Base-by-base conservation (phyloP, 2,888 invertebrate species). In the Mechanitis messenoides region DNA sequence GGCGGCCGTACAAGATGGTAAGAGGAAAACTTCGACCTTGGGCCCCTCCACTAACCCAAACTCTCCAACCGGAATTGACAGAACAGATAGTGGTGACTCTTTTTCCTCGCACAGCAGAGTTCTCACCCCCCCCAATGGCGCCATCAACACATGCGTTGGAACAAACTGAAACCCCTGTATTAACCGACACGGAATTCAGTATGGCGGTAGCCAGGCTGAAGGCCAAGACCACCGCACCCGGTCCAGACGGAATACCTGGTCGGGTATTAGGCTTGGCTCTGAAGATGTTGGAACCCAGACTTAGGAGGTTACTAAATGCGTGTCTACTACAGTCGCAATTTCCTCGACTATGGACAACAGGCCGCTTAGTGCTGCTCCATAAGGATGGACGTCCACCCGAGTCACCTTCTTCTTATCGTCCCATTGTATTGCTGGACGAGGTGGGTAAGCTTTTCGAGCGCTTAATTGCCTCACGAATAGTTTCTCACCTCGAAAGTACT, bases 391-490 rank as follows among this genome's bases (percentile, higher is more conserved):
- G 61, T 7, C 33, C 61, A 0, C 20, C 33, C 0, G 63, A 63
- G 1, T 64, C 61, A 3, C 66, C 67, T 2, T 62, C 64, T 1
- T 65, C 64, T 2, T 69, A 64, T 38, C 62, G 68, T 1, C 67
- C 68, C 3, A 67, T 68, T 11, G 61, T 63, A 9, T 20, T 70
- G 31, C 59, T 69, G 45, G 66, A 68, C 11, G 68, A 71, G 58
- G 54, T 47, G 1, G 64, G 66, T 5, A 72, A 72, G 50, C 33
- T 69, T 0, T 66, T 70, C 46, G 70, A 70, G 53, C 45, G 66
- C n/a, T n/a, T n/a, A n/a, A n/a, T n/a, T n/a, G n/a, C n/a, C n/a
- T n/a, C n/a, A n/a, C n/a, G n/a, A n/a, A n/a, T n/a, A n/a, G n/a
- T n/a, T n/a, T n/a, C n/a, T n/a, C n/a, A n/a, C n/a, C n/a, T n/a